phyloP scores from a whole-genome alignment of 2,888 invertebrate species.

The Muscina levida region DNA sequence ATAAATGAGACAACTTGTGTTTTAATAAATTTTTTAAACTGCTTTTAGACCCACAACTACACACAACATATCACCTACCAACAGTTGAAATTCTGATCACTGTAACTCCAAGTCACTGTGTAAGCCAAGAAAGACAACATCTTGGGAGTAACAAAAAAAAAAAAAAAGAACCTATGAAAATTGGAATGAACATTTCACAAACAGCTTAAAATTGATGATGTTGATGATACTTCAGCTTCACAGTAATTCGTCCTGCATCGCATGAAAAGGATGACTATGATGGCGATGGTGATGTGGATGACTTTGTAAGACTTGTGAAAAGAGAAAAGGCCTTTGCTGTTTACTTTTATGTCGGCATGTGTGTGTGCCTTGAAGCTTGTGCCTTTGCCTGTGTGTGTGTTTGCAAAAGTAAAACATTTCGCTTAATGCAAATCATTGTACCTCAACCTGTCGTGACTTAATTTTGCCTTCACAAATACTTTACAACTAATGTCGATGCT shows the following conservation, averaged over 20 bases:
- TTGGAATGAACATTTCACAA: not conserved
- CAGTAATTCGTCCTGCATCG: not conserved
- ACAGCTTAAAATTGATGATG: constrained; percentile 50
- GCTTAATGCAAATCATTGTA: constrained; percentile 47
- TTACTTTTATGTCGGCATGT: constrained; percentile 4
- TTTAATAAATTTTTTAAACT: too few relatives aligned
- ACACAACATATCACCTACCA: too few relatives aligned
- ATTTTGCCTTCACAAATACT: constrained; percentile 27
- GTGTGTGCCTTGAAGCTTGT: constrained; percentile 9
- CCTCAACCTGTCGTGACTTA: constrained; percentile 25
- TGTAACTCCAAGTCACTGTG: too few relatives aligned
- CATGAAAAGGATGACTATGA: not conserved
- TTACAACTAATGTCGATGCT: constrained; percentile 25
- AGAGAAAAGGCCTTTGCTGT: constrained; percentile 28
- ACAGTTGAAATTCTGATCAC: too few relatives aligned
- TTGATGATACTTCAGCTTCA: constrained; percentile 46
- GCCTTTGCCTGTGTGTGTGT: not conserved
- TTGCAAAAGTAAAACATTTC: constrained; percentile 26
- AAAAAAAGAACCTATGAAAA: too few relatives aligned
- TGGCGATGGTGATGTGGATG: not conserved
- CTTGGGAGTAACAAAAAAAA: too few relatives aligned
- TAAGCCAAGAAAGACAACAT: too few relatives aligned
- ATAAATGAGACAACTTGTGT: too few relatives aligned
- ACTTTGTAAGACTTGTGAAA: not conserved
- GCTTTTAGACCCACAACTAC: too few relatives aligned